phyloP scores from a whole-genome alignment of 2,888 invertebrate species.

The Charanyca ferruginea region DNA sequence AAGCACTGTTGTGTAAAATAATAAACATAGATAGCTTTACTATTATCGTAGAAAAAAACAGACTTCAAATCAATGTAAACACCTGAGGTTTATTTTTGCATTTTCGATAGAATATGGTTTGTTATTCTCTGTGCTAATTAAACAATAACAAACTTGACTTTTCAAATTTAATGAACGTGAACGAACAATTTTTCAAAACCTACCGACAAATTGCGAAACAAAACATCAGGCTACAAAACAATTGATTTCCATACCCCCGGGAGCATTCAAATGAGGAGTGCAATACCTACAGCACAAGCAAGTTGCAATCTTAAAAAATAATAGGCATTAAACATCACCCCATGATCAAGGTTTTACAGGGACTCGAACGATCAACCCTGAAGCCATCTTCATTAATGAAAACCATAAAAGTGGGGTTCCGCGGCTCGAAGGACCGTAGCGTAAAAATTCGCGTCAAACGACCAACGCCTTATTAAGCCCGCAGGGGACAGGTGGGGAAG shows the following conservation, averaged over 20 bases:
- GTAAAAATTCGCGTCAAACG: slow-evolving; percentile 83
- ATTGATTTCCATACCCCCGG: slow-evolving; percentile 55
- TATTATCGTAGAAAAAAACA: not conserved
- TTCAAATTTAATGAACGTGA: slow-evolving; percentile 1
- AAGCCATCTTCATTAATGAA: slow-evolving; percentile 88
- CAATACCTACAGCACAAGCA: slow-evolving; percentile 57
- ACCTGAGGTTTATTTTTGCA: not conserved
- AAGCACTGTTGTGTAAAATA: not conserved
- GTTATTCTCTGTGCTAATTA: not conserved
- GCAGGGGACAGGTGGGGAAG: slow-evolving; percentile 77
- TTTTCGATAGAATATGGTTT: too few relatives aligned
- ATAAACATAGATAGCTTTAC: not conserved
- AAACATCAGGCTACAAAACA: slow-evolving; percentile 36
- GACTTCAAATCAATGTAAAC: not conserved
- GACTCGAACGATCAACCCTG: slow-evolving; percentile 86
- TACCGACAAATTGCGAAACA: not conserved
- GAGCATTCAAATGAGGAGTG: slow-evolving; percentile 36
- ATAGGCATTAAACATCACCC: slow-evolving; percentile 82
- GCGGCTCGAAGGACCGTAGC: slow-evolving; percentile 50
- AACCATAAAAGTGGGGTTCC: slow-evolving; percentile 84
- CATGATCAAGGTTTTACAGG: slow-evolving; percentile 79
- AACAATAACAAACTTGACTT: not conserved
- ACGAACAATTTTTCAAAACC: too few relatives aligned
- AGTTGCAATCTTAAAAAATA: slow-evolving; percentile 77
- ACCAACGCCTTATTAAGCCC: slow-evolving; percentile 85